A percentile compares a stretch with the other conserved stretches of the same genome.
Evolutionary conservation across 2,797 vertebrate genomes (phyloP).

Genomic region (Trachops cirrhosus): DNA sequence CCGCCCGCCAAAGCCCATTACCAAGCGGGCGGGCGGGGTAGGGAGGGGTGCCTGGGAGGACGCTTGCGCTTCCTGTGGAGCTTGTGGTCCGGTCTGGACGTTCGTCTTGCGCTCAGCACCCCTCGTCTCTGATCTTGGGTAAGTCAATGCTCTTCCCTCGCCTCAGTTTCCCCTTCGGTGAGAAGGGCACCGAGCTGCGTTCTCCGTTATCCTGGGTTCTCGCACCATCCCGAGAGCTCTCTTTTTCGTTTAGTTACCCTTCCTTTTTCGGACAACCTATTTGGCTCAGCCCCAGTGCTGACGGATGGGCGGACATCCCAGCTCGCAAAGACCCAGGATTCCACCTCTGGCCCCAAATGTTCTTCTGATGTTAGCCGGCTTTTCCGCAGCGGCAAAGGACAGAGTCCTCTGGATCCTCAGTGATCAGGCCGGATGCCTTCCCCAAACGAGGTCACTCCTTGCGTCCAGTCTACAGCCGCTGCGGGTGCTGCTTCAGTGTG

Average conservation of each 20-base stretch:
- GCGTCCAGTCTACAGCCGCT: neutral
- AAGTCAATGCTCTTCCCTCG: neutral
- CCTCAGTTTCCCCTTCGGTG: slow-evolving; percentile 46
- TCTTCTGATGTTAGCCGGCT: neutral
- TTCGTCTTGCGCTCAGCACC: neutral
- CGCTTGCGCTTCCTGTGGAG: slow-evolving; percentile 22
- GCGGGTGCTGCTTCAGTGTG: neutral
- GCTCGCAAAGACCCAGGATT: neutral
- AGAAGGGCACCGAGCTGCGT: neutral
- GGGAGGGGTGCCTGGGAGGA: slow-evolving; percentile 78
- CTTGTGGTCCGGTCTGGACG: neutral
- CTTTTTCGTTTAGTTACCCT: neutral
- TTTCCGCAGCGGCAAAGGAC: neutral
- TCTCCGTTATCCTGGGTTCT: neutral
- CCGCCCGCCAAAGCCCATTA: slow-evolving; percentile 72
- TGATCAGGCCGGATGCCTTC: neutral
- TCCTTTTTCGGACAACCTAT: neutral
- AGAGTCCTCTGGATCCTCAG: neutral
- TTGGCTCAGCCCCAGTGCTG: neutral
- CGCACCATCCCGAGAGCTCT: neutral
- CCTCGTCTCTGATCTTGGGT: neutral
- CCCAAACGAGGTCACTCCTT: neutral
- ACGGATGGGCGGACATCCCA: neutral
- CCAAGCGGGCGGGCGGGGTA: neutral
- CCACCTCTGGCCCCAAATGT: neutral